Evolutionary conservation across 53 echinoderm and acorn worm species (phyloP).

Genomic region (Holothuria scabra): DNA sequence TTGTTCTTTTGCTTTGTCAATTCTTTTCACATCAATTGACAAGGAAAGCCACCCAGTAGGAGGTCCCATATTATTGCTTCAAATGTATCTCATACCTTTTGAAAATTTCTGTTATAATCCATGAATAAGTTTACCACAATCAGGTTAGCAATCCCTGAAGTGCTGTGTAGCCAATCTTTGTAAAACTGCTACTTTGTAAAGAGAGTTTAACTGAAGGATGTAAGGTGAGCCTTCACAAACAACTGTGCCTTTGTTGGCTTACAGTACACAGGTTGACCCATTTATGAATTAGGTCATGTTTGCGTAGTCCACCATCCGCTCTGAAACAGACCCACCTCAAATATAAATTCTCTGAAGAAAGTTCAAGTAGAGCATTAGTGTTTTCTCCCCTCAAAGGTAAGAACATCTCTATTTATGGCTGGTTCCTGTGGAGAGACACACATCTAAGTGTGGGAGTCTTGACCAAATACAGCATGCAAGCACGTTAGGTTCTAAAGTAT

Average conservation of each 20-base stretch:
- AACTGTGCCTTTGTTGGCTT: constrained; percentile 6
- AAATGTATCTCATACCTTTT: too few relatives aligned
- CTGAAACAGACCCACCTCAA: neutral
- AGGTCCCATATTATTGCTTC: constrained; percentile 11
- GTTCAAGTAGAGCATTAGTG: too few relatives aligned
- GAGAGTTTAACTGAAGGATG: neutral
- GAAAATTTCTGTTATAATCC: constrained; percentile 22
- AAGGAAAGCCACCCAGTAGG: constrained; percentile 15
- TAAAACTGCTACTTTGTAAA: too few relatives aligned
- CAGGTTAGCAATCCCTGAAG: constrained; percentile 9
- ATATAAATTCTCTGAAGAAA: too few relatives aligned
- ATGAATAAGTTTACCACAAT: constrained; percentile 18
- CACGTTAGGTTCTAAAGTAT: too few relatives aligned
- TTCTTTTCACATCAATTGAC: constrained; percentile 34
- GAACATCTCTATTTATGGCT: too few relatives aligned
- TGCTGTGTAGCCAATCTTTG: too few relatives aligned
- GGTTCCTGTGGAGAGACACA: too few relatives aligned
- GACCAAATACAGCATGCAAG: too few relatives aligned
- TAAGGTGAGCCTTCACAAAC: constrained; percentile 35
- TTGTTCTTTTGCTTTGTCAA: too few relatives aligned
- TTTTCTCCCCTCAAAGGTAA: too few relatives aligned
- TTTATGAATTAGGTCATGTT: constrained; percentile 40
- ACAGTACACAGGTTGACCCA: neutral
- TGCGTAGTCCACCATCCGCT: neutral
- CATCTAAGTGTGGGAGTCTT: too few relatives aligned